Percentiles rank a stretch among this genome's conserved stretches.
Conservation (phyloP, 2,888 invertebrate genomes). For the Orthonychiurus folsomi region DNA sequence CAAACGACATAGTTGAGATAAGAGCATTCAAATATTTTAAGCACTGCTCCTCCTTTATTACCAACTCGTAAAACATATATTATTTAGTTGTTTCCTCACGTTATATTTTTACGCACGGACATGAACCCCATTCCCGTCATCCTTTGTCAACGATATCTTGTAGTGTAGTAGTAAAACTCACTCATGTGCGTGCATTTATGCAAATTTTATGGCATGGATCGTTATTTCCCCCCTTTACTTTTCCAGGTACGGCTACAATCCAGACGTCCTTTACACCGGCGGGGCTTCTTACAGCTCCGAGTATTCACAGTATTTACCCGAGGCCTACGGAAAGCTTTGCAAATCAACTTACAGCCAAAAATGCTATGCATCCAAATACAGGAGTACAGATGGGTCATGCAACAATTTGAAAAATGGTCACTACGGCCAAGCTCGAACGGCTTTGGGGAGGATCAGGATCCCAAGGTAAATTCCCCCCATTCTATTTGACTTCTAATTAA, state of each 20-base stretch:
- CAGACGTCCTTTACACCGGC: conserved; percentile 28
- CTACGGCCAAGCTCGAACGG: conserved; percentile 28
- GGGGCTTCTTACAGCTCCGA: conserved; percentile 23
- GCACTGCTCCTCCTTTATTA: too few relatives aligned
- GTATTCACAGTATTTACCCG: conserved; percentile 27
- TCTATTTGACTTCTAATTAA: neutral
- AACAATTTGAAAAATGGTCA: conserved; percentile 34
- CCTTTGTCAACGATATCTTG: too few relatives aligned
- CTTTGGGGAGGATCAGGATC: conserved; percentile 26
- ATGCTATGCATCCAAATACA: conserved; percentile 34
- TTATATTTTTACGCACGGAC: too few relatives aligned
- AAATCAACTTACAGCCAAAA: conserved; percentile 22
- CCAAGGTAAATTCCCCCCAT: conserved; percentile 35
- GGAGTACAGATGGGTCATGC: conserved; percentile 36
- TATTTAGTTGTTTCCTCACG: too few relatives aligned
- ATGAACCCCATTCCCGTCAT: too few relatives aligned
- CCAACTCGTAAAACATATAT: too few relatives aligned
- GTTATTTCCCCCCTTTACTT: neutral
- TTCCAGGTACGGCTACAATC: conserved; percentile 36
- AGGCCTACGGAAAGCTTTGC: conserved; percentile 28
- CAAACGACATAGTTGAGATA: too few relatives aligned
- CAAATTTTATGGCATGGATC: neutral
- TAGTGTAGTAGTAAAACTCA: too few relatives aligned
- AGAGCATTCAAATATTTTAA: too few relatives aligned
- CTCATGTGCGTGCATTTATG: too few relatives aligned